phyloP scores from a whole-genome alignment of 1,140 invertebrate genomes.

The Dendroctonus ponderosae region DNA sequence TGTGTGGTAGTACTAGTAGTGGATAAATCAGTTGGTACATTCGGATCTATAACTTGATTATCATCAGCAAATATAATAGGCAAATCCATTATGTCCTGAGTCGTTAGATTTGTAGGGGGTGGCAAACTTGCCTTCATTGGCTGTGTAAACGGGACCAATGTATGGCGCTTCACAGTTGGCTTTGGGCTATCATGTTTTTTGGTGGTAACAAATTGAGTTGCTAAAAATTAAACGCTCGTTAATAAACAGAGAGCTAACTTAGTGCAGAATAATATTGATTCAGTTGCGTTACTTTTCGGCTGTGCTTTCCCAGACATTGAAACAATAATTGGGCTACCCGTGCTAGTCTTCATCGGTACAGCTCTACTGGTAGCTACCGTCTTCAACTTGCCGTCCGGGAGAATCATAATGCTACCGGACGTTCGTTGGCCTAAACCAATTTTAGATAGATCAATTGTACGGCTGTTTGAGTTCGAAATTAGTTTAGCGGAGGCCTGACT shows the following conservation, averaged over 20 bases:
- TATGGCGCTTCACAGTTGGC: slow-evolving; percentile 37
- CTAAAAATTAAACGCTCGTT: background rate
- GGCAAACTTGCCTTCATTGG: slow-evolving; percentile 36
- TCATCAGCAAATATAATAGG: slow-evolving; percentile 68
- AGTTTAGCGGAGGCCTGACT: slow-evolving; percentile 38
- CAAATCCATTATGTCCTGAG: slow-evolving; percentile 63
- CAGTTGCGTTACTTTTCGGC: slow-evolving; percentile 5
- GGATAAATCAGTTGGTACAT: slow-evolving; percentile 43
- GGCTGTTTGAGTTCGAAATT: slow-evolving; percentile 36
- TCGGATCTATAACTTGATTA: slow-evolving; percentile 53
- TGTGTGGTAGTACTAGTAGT: slow-evolving; percentile 1
- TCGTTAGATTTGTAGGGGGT: slow-evolving; percentile 55
- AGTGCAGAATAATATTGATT: background rate
- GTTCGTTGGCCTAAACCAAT: slow-evolving; percentile 33
- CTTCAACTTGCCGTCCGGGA: slow-evolving; percentile 46
- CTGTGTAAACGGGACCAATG: slow-evolving; percentile 23
- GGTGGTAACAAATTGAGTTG: background rate
- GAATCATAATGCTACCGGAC: slow-evolving; percentile 37
- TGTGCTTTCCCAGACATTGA: slow-evolving; percentile 18
- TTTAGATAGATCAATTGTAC: slow-evolving; percentile 43
- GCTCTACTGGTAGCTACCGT: slow-evolving; percentile 14
- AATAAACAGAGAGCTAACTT: too few relatives aligned
- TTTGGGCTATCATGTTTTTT: slow-evolving; percentile 5
- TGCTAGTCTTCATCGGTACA: slow-evolving; percentile 27
- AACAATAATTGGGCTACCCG: slow-evolving; percentile 23